Evolutionary conservation across 30 jellyfish, hydroid and myxozoan genomes (phyloP), one percentile per base, ranked within the genome.

Genomic region (Chironex yamaguchii): DNA sequence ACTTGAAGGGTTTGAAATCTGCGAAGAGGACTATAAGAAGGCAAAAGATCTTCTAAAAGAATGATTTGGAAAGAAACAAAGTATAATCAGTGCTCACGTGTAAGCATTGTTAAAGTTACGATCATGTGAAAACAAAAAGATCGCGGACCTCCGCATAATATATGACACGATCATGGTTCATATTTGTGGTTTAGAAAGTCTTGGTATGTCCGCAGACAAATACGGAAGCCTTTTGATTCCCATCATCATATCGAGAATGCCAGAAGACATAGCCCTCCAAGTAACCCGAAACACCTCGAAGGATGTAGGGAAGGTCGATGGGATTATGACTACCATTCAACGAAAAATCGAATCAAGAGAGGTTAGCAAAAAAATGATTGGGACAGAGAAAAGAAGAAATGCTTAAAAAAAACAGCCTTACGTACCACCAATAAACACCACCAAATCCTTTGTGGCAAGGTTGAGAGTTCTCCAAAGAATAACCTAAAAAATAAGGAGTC

Each of bases 341-440:
- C 9, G 70, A n/a, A 91, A 81, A 89, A 62, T 89, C 42, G 71
- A 69, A 62, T 93, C 94, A 6, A 35, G 89, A 20, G 97, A 89
- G 49, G 9, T 75, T 20, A 50, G 79, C 2, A 49, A 49, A 34
- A 79, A 62, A 27, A 42, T 77, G 14, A n/a, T n/a, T n/a, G 81
- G 72, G 26, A 23, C 66, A 34, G 51, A 26, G 12, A 28, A 63
- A 64, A 29, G 32, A 3, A 24, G n/a, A 31, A 48, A 26, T 52
- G 35, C 17, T 20, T 66, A 9, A 31, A 76, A 33, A 52, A 52
- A 26, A 51, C 28, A 71, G 67, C 62, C 33, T 32, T 28, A 36
- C 0, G 62, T 17, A 24, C 86, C 49, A 24, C 22, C 17, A 36
- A 23, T 50, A 4, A 36, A 34, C 4, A 76, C 88, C 9, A 50